Conservation (phyloP, 2,113 vertebrate species). For the Synchiropus splendidus region DNA sequence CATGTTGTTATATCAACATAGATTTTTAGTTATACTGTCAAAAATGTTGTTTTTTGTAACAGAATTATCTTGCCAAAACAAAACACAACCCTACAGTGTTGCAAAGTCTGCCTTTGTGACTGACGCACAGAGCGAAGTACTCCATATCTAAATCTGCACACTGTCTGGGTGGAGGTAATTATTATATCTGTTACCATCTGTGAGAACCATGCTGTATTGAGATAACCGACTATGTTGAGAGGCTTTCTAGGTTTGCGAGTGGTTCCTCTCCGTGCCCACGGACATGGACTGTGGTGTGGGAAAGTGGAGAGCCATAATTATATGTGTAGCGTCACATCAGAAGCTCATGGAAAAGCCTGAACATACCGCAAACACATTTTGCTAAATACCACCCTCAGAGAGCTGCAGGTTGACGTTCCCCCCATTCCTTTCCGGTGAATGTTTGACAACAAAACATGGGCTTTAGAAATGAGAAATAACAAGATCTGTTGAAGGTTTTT, state of each 20-base stretch:
- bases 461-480: too few relatives aligned
- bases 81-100: too few relatives aligned
- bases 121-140: constrained; percentile 1
- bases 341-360: constrained; percentile 11
- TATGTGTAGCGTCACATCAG: constrained; percentile 17
- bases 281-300: constrained; percentile 17
- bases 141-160: constrained; percentile 49
- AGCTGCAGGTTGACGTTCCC: constrained; percentile 8
- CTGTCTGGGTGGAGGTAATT: constrained; percentile 48
- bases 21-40: too few relatives aligned
- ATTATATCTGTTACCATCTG: constrained; percentile 27
- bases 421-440: constrained; percentile 16
- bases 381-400: constrained; percentile 5
- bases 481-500: too few relatives aligned
- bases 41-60: too few relatives aligned
- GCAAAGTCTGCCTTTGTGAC: too few relatives aligned
- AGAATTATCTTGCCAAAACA: too few relatives aligned
- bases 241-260: constrained; percentile 9
- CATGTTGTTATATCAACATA: too few relatives aligned
- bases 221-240: background rate
- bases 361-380: constrained; percentile 25
- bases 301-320: constrained; percentile 37
- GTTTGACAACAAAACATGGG: constrained; percentile 1
- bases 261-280: constrained; percentile 19
- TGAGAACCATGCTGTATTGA: background rate